Percentiles rank a stretch among this genome's conserved stretches.
phyloP scores from a whole-genome alignment of 1,140 invertebrate genomes.

The Drosophila pseudoananassae region DNA sequence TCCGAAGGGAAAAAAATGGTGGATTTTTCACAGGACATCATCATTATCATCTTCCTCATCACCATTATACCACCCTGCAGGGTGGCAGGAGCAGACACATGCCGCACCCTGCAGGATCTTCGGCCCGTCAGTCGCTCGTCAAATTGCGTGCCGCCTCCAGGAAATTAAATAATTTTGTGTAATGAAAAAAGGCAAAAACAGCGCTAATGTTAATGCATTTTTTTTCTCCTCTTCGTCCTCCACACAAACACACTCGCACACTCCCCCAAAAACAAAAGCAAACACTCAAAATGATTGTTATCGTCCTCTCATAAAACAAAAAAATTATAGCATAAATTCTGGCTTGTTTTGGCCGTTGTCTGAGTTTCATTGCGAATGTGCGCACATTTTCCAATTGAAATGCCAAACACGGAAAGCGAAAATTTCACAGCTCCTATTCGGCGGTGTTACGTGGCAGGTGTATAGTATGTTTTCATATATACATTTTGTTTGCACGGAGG shows the following conservation, averaged over 20 bases:
- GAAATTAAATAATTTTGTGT: constrained; percentile 79
- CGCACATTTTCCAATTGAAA: constrained; percentile 75
- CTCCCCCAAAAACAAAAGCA: constrained; percentile 60
- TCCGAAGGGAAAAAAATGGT: constrained; percentile 21
- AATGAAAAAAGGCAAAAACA: constrained; percentile 57
- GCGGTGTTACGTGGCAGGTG: constrained; percentile 28
- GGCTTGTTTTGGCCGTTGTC: constrained; percentile 14
- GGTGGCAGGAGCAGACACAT: constrained; percentile 23
- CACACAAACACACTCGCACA: constrained; percentile 13
- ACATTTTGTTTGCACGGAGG: constrained; percentile 13
- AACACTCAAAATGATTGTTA: constrained; percentile 78
- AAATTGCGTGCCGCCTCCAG: constrained; percentile 73
- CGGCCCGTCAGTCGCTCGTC: constrained; percentile 64
- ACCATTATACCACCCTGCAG: constrained; percentile 10
- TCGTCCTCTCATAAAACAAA: constrained; percentile 69
- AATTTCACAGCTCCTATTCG: constrained; percentile 38
- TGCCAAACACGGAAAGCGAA: constrained; percentile 66
- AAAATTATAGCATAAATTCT: constrained; percentile 72
- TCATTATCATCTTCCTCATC: constrained; percentile 35
- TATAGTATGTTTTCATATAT: constrained; percentile 1
- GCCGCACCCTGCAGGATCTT: constrained; percentile 7
- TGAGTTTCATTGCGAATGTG: constrained; percentile 58
- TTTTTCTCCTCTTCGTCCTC: constrained; percentile 11
- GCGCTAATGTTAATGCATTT: constrained; percentile 74
- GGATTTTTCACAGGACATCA: constrained; percentile 59